Percentiles rank a stretch among this genome's conserved stretches.
Conservation (phyloP, 2,113 vertebrate species). For the Pitta sordida region DNA sequence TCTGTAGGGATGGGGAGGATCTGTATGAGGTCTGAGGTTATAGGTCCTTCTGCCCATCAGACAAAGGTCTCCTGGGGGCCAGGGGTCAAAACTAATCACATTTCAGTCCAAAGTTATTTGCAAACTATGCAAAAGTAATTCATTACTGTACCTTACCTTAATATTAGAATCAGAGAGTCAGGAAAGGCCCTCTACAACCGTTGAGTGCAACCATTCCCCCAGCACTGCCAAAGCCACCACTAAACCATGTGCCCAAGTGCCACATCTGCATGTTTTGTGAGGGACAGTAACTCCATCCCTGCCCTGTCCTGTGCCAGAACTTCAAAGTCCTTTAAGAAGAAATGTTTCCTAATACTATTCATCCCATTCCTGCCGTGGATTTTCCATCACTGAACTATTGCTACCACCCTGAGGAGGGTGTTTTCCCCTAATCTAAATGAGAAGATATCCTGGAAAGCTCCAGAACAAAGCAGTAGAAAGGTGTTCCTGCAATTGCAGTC, state of each 20-base stretch:
- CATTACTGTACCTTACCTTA: neutral
- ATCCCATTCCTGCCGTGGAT: neutral
- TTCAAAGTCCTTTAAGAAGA: neutral
- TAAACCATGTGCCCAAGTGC: fast-evolving
- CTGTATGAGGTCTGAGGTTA: neutral
- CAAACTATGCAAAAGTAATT: neutral
- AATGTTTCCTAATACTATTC: neutral
- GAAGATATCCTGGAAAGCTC: neutral
- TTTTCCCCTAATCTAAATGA: neutral
- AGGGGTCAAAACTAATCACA: neutral
- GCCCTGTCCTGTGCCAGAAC: neutral
- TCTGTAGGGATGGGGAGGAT: neutral
- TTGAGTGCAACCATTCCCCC: fast-evolving
- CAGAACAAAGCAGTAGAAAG: neutral
- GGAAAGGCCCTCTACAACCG: neutral
- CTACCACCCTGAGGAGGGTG: neutral
- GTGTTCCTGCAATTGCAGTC: neutral
- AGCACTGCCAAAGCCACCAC: neutral
- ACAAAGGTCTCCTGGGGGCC: neutral
- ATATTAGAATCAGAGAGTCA: neutral
- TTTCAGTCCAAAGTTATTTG: neutral
- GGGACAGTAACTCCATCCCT: neutral
- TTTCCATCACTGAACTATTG: neutral
- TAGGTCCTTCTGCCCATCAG: neutral
- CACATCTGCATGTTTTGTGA: neutral